Evolutionary conservation across 2,113 vertebrate species (phyloP).

Genomic region (pig (Sus scrofa)): DNA sequence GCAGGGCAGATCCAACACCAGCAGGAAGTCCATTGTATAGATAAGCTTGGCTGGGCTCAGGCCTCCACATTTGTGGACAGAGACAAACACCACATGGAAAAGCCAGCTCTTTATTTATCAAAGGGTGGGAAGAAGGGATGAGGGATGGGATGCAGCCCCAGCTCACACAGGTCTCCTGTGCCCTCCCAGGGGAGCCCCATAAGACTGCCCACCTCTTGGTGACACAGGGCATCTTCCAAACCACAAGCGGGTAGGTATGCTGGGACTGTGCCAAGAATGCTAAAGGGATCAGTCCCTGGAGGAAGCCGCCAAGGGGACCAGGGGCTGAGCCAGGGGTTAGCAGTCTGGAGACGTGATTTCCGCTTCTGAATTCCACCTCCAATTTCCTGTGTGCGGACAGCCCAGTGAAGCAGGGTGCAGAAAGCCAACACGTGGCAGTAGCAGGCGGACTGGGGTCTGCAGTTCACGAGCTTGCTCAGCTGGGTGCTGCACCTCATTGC

Average conservation of each 20-base stretch:
- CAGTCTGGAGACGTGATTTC: neutral
- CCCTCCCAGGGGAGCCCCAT: neutral
- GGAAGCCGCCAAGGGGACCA: neutral
- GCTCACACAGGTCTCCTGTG: neutral
- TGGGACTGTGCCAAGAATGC: neutral
- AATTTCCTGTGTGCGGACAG: neutral
- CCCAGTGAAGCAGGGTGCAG: accelerated
- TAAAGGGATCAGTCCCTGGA: neutral
- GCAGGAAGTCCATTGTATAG: slow-evolving; percentile 78
- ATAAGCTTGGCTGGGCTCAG: slow-evolving; percentile 34
- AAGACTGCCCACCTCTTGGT: neutral
- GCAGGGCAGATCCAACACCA: slow-evolving; percentile 65
- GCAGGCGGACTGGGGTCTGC: neutral
- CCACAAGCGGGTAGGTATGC: too few relatives aligned
- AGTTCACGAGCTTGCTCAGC: accelerated
- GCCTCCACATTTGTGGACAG: slow-evolving; percentile 39
- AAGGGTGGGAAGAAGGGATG: neutral
- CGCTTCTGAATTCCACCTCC: neutral
- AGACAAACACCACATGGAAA: slow-evolving; percentile 67
- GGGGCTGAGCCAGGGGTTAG: neutral
- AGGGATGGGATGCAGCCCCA: neutral
- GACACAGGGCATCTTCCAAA: accelerated
- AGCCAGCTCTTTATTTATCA: slow-evolving; percentile 8
- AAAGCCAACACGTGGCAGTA: neutral
- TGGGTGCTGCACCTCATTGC: neutral